phyloP scores from a whole-genome alignment of 2,113 vertebrate species.

The Capreolus pygargus region DNA sequence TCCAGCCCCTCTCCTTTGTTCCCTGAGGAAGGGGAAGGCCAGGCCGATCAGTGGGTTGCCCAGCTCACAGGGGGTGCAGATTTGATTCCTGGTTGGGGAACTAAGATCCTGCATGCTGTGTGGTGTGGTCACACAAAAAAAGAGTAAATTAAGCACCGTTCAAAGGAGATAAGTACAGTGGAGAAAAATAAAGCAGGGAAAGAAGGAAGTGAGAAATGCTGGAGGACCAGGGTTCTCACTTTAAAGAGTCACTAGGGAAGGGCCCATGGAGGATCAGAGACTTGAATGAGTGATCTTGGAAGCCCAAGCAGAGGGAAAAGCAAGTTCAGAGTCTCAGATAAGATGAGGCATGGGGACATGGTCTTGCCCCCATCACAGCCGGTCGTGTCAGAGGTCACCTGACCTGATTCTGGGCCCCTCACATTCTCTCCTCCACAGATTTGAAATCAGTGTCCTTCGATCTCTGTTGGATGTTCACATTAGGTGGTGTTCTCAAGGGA shows the following conservation, averaged over 20 bases:
- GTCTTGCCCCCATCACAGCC: not conserved
- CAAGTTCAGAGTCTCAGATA: not conserved
- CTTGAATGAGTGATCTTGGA: not conserved
- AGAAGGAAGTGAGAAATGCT: not conserved
- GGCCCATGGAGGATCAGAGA: not conserved
- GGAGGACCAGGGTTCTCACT: not conserved
- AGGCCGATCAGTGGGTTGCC: not conserved
- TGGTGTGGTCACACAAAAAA: not conserved
- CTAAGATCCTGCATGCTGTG: not conserved
- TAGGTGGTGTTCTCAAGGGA: not conserved
- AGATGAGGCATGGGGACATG: not conserved
- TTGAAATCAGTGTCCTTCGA: not conserved
- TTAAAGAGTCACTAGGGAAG: not conserved
- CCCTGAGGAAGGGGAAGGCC: not conserved
- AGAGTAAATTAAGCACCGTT: not conserved
- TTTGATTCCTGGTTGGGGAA: not conserved
- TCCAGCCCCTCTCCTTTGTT: not conserved
- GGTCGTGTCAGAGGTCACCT: not conserved
- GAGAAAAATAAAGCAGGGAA: not conserved
- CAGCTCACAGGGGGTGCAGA: not conserved
- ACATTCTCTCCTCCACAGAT: not conserved
- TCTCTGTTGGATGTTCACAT: not conserved
- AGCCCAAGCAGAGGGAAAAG: not conserved
- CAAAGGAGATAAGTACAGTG: not conserved
- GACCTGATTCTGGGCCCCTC: not conserved